Evolutionary conservation across 2,888 invertebrate genomes (phyloP), one percentile per base, ranked within the genome.

Genomic region (Microplitis manilae): DNA sequence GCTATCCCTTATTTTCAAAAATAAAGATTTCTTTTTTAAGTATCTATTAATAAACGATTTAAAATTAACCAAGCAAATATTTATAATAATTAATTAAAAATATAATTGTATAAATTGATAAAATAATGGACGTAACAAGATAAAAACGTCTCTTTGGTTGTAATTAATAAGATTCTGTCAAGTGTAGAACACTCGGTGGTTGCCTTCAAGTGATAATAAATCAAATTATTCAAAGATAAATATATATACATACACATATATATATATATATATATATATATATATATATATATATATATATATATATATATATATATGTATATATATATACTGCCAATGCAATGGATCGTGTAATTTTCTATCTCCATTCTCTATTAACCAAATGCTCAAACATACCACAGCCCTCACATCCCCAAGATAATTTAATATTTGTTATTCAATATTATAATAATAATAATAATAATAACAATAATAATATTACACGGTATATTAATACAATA

Each of bases 161-260:
- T 74, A 75, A 77, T 70, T 77, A 77, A 77, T 77, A 71, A 77
- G 67, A 73, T 67, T 59, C 67, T 73, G 60, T 77, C 74, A 62
- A 77, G 74, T 77, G 77, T 71, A 60, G 61, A 61, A 75, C 73
- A 69, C 69, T 30, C 65, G 30, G 61, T 68, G 73, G 69, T 69
- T 77, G 73, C 62, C 73, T 62, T 73, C 73, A 38, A 77, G 71
- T 77, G 73, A 73, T 73, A 73, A 80, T 80, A 80, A 80, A 80
- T 80, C 80, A 80, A 74, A 77, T 80, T 80, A 75, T 69, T 76
- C 74, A 73, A 68, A 76, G 77, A 71, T 72, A 75, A 79, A 77
- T 77, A 77, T 77, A 72, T 77, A 72, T 61, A 17, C 61, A 40
- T 40, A 30, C 1, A 59, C 38, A n/a, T n/a, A n/a, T n/a, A n/a